Conservation (phyloP, 2,888 invertebrate species). For the Ctenicera cuprea region DNA sequence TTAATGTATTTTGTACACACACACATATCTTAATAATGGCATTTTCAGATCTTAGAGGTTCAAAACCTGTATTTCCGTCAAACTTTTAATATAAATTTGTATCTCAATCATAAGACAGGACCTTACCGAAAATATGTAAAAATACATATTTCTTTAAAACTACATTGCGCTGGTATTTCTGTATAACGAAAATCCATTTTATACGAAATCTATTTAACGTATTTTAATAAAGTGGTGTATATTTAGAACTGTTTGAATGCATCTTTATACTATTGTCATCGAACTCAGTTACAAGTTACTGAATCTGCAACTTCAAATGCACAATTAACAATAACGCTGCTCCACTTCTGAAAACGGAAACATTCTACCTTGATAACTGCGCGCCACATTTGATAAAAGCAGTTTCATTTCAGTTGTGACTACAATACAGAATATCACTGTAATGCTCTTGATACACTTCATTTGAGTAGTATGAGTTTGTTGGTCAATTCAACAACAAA, state of each 20-base stretch:
- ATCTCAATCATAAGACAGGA: too few relatives aligned
- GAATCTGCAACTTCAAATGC: conserved; percentile 25
- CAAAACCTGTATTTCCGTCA: too few relatives aligned
- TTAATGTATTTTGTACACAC: too few relatives aligned
- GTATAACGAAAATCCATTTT: too few relatives aligned
- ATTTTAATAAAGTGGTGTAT: not conserved
- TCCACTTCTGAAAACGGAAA: conserved; percentile 26
- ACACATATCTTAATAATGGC: too few relatives aligned
- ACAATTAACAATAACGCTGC: conserved; percentile 15
- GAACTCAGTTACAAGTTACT: conserved; percentile 1
- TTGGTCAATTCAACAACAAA: not conserved
- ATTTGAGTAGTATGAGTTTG: not conserved
- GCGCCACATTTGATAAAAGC: conserved; percentile 13
- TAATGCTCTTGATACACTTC: not conserved
- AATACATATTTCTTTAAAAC: too few relatives aligned
- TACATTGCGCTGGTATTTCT: too few relatives aligned
- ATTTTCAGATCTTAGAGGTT: too few relatives aligned
- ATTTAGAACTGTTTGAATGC: conserved; percentile 15
- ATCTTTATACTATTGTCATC: not conserved
- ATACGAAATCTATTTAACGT: too few relatives aligned
- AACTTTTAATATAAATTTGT: too few relatives aligned
- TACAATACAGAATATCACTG: conserved; percentile 12
- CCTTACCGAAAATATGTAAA: too few relatives aligned
- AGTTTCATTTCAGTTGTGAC: conserved; percentile 12
- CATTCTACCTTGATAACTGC: conserved; percentile 18